phyloP scores from a whole-genome alignment of 2,888 invertebrate genomes.

The Pelosia muscerda region DNA sequence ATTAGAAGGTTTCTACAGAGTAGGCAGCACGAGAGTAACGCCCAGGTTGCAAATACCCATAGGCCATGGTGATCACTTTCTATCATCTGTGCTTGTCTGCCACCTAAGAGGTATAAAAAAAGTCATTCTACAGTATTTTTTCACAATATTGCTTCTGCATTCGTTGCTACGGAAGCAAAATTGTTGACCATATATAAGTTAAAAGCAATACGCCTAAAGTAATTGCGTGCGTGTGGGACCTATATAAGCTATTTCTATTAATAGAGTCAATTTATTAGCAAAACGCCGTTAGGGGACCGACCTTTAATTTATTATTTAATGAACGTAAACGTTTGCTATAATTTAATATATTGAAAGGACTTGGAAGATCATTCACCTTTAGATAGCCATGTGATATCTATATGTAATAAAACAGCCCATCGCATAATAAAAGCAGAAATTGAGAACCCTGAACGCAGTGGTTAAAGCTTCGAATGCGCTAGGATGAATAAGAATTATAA shows the following conservation, averaged over 20 bases:
- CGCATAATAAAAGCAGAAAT: too few species aligned
- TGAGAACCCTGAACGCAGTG: too few species aligned
- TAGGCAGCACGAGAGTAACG: too few species aligned
- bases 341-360: constrained; percentile 14
- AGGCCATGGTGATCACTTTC: too few species aligned
- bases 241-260: constrained; percentile 20
- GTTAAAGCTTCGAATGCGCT: too few species aligned
- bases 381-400: neutral
- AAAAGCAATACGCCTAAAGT: constrained; percentile 13
- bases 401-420: neutral
- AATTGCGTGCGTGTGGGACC: constrained; percentile 25
- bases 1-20: too few species aligned
- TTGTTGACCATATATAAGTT: neutral
- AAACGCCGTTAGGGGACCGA: neutral
- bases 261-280: constrained; percentile 24
- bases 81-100: too few species aligned
- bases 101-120: too few species aligned
- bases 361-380: neutral
- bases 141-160: neutral
- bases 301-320: constrained; percentile 14
- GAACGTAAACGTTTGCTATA: constrained; percentile 13
- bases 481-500: too few species aligned
- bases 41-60: too few species aligned
- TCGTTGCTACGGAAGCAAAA: neutral
- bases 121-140: too few species aligned